Percentiles rank a stretch among this genome's conserved stretches.
Evolutionary conservation across 2,113 vertebrate species (phyloP).

Genomic region (Phasianus colchicus): DNA sequence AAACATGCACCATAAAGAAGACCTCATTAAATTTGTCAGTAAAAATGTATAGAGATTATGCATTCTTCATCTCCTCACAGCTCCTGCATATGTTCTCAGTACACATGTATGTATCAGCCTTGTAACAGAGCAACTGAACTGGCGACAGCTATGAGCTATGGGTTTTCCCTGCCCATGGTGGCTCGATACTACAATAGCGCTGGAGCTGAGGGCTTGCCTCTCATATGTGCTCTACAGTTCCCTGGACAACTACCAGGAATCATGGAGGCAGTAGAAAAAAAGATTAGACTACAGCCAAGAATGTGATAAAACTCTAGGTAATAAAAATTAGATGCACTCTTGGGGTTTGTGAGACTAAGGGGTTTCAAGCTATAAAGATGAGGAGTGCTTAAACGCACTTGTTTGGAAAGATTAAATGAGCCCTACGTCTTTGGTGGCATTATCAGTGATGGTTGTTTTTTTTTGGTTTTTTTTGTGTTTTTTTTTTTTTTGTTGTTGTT

Average conservation of each 20-base stretch:
- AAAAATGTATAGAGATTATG: neutral
- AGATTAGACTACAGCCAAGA: neutral
- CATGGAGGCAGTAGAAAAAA: neutral
- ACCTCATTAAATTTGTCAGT: neutral
- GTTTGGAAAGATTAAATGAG: neutral
- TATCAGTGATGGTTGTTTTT: neutral
- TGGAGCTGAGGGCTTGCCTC: neutral
- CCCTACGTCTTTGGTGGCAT: neutral
- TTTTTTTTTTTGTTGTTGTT: too few relatives aligned
- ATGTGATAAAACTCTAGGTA: neutral
- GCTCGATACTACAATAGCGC: neutral
- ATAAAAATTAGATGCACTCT: neutral
- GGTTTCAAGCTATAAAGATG: neutral
- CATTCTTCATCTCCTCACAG: neutral
- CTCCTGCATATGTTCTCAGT: neutral
- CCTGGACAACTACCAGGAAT: neutral
- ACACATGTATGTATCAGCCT: too few relatives aligned
- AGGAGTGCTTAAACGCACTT: neutral
- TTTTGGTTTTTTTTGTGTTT: too few relatives aligned
- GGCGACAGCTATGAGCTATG: neutral
- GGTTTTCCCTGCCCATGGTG: neutral
- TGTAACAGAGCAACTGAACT: neutral
- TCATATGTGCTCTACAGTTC: neutral
- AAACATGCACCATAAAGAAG: neutral
- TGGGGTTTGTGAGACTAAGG: neutral